Percentiles rank a stretch among this genome's conserved stretches.
These are phyloP conservation scores for Mystacides longicornis DNA, from an alignment of 2,888 invertebrate genomes.

Conservation along the genomic window DNA sequence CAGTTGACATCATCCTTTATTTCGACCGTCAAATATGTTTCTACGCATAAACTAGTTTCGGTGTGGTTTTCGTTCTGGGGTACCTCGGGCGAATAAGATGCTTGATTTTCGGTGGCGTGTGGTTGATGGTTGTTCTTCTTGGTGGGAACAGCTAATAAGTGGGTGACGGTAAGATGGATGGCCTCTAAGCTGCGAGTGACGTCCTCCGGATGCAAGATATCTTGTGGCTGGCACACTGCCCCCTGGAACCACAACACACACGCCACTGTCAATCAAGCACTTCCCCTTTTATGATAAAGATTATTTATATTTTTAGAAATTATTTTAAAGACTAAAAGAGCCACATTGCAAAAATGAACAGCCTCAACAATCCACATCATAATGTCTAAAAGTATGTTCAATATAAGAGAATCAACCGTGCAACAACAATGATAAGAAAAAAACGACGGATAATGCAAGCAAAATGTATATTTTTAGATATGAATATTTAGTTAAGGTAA, in stretches of 20 bases:
- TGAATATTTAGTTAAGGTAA: too few species aligned
- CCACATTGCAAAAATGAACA: neutral
- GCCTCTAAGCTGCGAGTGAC: neutral
- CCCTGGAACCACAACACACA: conserved; percentile 61
- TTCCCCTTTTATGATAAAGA: conserved; percentile 17
- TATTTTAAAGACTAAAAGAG: too few species aligned
- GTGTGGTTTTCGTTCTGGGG: conserved; percentile 17
- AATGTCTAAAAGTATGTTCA: too few species aligned
- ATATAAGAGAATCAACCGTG: too few species aligned
- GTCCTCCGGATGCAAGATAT: conserved; percentile 43
- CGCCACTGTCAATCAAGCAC: conserved; percentile 39
- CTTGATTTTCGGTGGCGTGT: conserved; percentile 43
- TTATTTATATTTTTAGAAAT: too few species aligned
- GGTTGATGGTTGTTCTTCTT: conserved; percentile 36
- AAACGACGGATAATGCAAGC: too few species aligned
- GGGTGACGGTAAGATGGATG: conserved; percentile 29
- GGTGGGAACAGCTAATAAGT: conserved; percentile 36
- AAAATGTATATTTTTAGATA: too few species aligned
- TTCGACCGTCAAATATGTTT: conserved; percentile 9
- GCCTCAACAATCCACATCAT: neutral
- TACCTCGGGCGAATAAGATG: conserved; percentile 26
- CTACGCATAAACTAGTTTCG: neutral
- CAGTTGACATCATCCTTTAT: neutral
- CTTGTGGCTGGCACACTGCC: conserved; percentile 56
- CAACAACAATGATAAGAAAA: too few species aligned